Conservation (phyloP, 1,140 invertebrate genomes). For the Trypoxylus dichotomus region DNA sequence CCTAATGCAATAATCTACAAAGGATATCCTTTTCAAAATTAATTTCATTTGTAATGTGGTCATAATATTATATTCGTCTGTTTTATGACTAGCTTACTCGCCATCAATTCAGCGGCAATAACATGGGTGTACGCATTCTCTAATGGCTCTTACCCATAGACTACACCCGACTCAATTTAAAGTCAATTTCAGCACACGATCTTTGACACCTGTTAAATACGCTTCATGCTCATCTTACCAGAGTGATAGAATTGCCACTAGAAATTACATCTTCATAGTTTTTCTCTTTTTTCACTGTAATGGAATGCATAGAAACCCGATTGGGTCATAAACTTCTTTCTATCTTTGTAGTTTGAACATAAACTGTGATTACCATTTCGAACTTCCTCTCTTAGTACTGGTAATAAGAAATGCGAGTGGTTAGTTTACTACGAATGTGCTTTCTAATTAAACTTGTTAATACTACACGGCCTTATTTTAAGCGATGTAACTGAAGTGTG, state of each 20-base stretch:
- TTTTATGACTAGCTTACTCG: neutral
- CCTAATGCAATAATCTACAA: too few relatives aligned
- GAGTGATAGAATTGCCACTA: neutral
- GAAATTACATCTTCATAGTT: neutral
- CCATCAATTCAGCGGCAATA: neutral
- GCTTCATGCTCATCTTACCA: slow-evolving; percentile 6
- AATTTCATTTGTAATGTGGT: slow-evolving; percentile 11
- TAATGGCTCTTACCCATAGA: neutral
- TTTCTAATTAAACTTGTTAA: slow-evolving; percentile 26
- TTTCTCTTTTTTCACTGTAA: neutral
- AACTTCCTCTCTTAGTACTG: neutral
- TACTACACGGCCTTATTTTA: neutral
- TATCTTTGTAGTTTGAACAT: neutral
- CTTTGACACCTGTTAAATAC: slow-evolving; percentile 29
- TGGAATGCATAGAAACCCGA: slow-evolving; percentile 17
- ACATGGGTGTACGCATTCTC: neutral
- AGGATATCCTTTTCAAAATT: neutral
- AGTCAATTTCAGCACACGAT: slow-evolving; percentile 22
- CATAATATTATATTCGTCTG: neutral
- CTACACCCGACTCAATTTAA: slow-evolving; percentile 1
- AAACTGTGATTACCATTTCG: slow-evolving; percentile 13
- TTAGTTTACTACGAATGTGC: neutral
- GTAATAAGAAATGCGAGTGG: neutral
- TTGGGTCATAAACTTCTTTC: slow-evolving; percentile 12
- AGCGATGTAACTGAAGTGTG: neutral